These are phyloP conservation scores for Amphipoea oculea DNA, from an alignment of 2,888 invertebrate genomes.

Conservation along the genomic window DNA sequence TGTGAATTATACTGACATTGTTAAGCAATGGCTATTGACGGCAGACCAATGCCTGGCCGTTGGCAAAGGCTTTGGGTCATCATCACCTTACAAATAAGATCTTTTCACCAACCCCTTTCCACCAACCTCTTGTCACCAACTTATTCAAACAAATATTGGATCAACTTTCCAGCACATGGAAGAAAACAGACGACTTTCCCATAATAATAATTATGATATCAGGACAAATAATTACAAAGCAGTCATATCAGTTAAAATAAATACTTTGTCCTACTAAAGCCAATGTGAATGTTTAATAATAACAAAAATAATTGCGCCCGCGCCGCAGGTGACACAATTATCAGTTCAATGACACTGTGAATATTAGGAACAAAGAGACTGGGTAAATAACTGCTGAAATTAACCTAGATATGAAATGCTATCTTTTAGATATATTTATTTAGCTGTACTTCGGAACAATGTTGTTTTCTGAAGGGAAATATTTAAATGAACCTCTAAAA, in stretches of 20 bases:
- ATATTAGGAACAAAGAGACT: slow-evolving; percentile 45
- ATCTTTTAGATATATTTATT: slow-evolving; percentile 1
- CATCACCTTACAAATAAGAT: not conserved
- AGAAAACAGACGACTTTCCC: not conserved
- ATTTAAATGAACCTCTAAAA: not conserved
- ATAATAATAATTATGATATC: not conserved
- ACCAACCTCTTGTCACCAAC: not conserved
- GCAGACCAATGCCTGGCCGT: not conserved
- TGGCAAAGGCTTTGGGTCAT: no score
- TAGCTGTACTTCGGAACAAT: not conserved
- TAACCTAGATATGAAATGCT: slow-evolving; percentile 31
- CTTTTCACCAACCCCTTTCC: not conserved
- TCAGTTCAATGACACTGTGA: slow-evolving; percentile 51
- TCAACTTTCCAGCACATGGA: not conserved
- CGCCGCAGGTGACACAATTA: slow-evolving; percentile 48
- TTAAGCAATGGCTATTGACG: not conserved
- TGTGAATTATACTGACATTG: not conserved
- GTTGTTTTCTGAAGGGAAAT: not conserved
- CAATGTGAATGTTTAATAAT: slow-evolving; percentile 9
- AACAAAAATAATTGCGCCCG: slow-evolving; percentile 32
- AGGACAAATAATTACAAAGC: slow-evolving; percentile 3
- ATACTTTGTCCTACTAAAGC: slow-evolving; percentile 16
- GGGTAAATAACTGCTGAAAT: slow-evolving; percentile 29
- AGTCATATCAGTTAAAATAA: slow-evolving; percentile 13
- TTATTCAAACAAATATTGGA: not conserved